phyloP scores from a whole-genome alignment of 1,140 invertebrate species.

The Heterodera carotae region DNA sequence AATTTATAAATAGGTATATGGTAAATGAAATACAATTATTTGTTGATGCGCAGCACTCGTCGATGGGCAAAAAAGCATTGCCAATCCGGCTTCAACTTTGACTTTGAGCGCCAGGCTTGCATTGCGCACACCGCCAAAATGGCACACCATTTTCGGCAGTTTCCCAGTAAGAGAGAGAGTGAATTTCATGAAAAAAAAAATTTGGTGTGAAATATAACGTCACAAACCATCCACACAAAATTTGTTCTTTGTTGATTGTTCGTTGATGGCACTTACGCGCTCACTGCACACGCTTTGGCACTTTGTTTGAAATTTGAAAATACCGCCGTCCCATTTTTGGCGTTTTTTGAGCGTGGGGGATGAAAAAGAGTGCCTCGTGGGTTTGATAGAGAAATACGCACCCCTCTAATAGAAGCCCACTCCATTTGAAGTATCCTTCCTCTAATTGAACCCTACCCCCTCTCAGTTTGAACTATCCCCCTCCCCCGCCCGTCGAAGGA shows the following conservation, averaged over 20 bases:
- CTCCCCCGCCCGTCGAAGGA: no score
- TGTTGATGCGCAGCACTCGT: constrained; percentile 41
- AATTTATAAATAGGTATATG: not conserved
- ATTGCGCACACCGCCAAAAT: constrained; percentile 44
- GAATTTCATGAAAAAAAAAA: constrained; percentile 15
- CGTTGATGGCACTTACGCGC: not conserved
- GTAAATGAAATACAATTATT: not conserved
- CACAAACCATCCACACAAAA: not conserved
- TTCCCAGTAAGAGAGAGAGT: constrained; percentile 7
- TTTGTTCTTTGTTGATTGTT: constrained; percentile 2
- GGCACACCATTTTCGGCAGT: constrained; percentile 33
- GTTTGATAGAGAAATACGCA: no score
- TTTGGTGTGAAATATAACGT: not conserved
- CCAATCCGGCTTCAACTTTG: constrained; percentile 58
- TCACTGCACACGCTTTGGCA: constrained; percentile 4
- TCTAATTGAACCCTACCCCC: no score
- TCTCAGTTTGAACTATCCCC: no score
- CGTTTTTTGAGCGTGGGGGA: not conserved
- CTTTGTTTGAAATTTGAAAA: not conserved
- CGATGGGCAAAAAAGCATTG: constrained; percentile 61
- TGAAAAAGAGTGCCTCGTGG: no score
- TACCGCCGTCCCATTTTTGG: constrained; percentile 4
- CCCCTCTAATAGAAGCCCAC: no score
- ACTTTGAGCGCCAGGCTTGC: constrained; percentile 63
- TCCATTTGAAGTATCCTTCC: no score